Conservation (phyloP, 2,888 invertebrate species). For the Cheilosia grossa region DNA sequence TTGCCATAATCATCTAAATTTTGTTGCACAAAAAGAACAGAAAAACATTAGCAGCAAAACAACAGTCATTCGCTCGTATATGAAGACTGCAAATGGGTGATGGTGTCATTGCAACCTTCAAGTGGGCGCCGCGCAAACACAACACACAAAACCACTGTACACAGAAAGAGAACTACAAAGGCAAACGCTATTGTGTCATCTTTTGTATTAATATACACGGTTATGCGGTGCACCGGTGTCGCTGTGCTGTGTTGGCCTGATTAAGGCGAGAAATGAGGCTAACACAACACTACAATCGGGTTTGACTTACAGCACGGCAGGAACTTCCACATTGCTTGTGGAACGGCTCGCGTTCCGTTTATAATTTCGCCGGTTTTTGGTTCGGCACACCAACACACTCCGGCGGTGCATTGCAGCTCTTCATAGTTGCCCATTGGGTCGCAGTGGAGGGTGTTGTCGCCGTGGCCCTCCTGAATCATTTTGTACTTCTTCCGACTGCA, state of each 20-base stretch:
- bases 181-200: constrained; percentile 43
- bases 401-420: constrained; percentile 87
- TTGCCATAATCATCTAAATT: constrained; percentile 76
- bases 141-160: constrained; percentile 1
- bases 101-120: constrained; percentile 63
- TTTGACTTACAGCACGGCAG: constrained; percentile 87
- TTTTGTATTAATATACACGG: constrained; percentile 28
- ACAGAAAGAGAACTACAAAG: background rate
- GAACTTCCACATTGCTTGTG: constrained; percentile 85
- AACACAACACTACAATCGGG: constrained; percentile 16
- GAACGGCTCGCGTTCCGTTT: constrained; percentile 84
- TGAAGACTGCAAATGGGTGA: constrained; percentile 23
- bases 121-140: constrained; percentile 19
- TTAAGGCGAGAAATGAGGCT: constrained; percentile 51
- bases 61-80: background rate
- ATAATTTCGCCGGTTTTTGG: constrained; percentile 85
- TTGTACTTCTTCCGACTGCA: constrained; percentile 86
- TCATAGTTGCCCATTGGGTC: constrained; percentile 87
- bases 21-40: constrained; percentile 15
- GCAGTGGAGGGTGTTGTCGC: constrained; percentile 86
- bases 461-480: constrained; percentile 81
- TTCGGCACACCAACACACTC: constrained; percentile 88
- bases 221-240: constrained; percentile 17
- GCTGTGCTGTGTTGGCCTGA: constrained; percentile 31
- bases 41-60: constrained; percentile 14